Evolutionary conservation across 92 coral and sea anemone species (phyloP).

Genomic region (Hydrozoanthus gracilis): DNA sequence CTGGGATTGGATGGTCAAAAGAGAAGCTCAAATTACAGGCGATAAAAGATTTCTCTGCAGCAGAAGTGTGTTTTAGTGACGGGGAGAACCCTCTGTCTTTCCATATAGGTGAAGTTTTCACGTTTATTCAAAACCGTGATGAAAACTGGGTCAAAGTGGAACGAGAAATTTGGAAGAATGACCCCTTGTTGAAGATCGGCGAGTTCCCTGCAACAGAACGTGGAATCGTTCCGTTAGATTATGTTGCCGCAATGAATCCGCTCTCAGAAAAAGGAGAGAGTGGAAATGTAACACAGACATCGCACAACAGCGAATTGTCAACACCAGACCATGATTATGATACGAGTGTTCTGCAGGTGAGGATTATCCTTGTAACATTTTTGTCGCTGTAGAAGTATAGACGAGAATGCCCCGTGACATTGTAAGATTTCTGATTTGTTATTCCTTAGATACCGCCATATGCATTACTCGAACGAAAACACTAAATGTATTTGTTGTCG

Average conservation of each 20-base stretch:
- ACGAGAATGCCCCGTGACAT: background rate
- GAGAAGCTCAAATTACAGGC: conserved; percentile 74
- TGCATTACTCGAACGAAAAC: background rate
- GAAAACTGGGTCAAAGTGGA: conserved; percentile 87
- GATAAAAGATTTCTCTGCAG: conserved; percentile 83
- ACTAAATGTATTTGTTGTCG: background rate
- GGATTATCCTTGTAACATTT: background rate
- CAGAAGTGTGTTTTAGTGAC: conserved; percentile 84
- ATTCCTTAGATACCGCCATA: background rate
- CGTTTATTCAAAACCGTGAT: conserved; percentile 83
- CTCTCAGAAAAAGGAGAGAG: conserved; percentile 16
- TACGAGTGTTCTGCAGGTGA: conserved; percentile 49
- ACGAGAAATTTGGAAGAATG: conserved; percentile 77
- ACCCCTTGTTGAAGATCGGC: conserved; percentile 69
- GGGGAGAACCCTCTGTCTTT: conserved; percentile 91
- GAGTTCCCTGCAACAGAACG: conserved; percentile 79
- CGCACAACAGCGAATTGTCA: background rate
- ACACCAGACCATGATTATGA: conserved; percentile 12
- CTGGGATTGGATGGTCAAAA: conserved; percentile 45
- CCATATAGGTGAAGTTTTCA: conserved; percentile 86
- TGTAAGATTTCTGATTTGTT: background rate
- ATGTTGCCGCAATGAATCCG: conserved; percentile 79
- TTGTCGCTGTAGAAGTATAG: too few species aligned
- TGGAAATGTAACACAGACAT: background rate
- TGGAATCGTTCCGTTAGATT: conserved; percentile 83